Evolutionary conservation across 1,140 invertebrate species (phyloP), one percentile per base, ranked within the genome.

Genomic region (Trichoplusia ni): DNA sequence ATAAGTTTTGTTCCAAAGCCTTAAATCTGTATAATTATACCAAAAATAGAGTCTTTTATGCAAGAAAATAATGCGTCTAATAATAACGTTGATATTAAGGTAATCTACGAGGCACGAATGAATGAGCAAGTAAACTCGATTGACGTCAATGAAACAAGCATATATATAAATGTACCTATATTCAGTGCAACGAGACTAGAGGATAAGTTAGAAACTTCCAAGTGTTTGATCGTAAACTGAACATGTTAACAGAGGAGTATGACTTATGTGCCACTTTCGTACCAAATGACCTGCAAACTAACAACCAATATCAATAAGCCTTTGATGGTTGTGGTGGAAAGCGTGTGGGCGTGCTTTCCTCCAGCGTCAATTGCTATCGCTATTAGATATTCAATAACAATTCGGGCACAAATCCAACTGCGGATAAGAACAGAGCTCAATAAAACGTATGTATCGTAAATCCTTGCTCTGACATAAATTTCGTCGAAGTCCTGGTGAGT

Each of bases 141-240:
- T 54, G 51, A 54, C 51, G 51, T 54, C 51, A 54, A 54, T 54
- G 31, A 38, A 35, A 19, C 11, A 25, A 54, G 19, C 29, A 27
- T 27, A 27, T 35, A 21, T 27, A 46, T 51, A 51, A 35, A 31
- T 49, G 9, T 16, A 49, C 18, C 29, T 19, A 4, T 33, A 16
- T 35, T 33, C 9, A 16, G 9, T 11, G 11, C 35, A n/a, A 8
- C 8, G 4, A 35, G 16, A 35, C 19, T 21, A 51, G 14, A 2
- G 14, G 14, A 31, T 31, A 33, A 31, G 46, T 49, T 31, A 8
- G 27, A 18, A 9, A 51, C n/a, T 51, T 51, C 16, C 33, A 35
- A 19, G 29, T 51, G 16, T 35, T 35, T 11, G 29, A 35, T 25
- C 6, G 44, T 47, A 47, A 47, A 47, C 31, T 16, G 13, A 29